Evolutionary conservation across 1,140 invertebrate genomes (phyloP), one percentile per base, ranked within the genome.

Genomic region (Diploscapter pachys): DNA sequence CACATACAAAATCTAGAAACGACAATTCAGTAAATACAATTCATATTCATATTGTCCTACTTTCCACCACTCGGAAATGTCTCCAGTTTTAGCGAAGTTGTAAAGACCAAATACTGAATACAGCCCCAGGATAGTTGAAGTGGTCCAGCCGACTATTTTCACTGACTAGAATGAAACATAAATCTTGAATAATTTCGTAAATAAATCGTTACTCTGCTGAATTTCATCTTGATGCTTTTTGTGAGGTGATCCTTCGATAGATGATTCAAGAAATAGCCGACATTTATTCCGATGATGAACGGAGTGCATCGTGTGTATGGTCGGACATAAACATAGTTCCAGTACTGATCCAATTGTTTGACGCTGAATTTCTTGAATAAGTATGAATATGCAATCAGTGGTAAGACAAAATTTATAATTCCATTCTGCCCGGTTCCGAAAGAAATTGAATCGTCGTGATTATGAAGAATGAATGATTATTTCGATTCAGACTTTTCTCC

Each of bases 271-370:
- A 86, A 55, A 63, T 88, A 87, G 31, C 87, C 89, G 4, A 87
- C 78, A 9, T 87, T 61, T 59, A 89, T 83, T 2, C 89, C 89
- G 67, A 89, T 80, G 66, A 89, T 82, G 77, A 88, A 89, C 9
- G 89, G 87, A 4, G 86, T 86, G 51, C 89, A 86, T 62, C 89
- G 82, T 77, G 86, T 87, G 82, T 89, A 89, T 4, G 89, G 89
- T 62, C 87, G 87, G 2, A 95, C 93, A 78, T 94, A 96, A 80
- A 96, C 92, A 79, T 94, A 92, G 6, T 92, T 91, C 90, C 94
- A 92, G 83, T 95, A 95, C 9, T 69, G 76, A 65, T 79, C 75
- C 5, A 85, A 67, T 48, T 81, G 63, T 13, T 77, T 54, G 4
- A 85, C 79, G 8, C 84, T 85, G 67, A 78, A 84, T 31, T 31